phyloP scores from a whole-genome alignment of 2,888 invertebrate genomes.

The Papilio gigon region DNA sequence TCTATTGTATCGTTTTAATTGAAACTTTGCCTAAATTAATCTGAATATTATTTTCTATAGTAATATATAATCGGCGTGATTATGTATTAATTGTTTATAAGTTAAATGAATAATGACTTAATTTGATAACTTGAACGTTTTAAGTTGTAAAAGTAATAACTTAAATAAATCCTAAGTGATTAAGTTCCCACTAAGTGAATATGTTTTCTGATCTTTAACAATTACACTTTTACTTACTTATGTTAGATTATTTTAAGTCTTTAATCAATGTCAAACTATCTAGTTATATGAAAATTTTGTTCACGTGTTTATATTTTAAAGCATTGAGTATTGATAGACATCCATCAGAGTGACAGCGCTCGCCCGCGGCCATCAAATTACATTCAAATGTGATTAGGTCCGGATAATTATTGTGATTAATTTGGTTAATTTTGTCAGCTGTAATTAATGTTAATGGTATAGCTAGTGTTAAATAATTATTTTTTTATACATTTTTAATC shows the following conservation, averaged over 20 bases:
- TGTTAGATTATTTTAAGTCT: no score
- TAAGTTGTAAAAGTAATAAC: not conserved
- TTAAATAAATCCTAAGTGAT: not conserved
- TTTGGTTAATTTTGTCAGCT: not conserved
- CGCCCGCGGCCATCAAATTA: slow-evolving; percentile 24
- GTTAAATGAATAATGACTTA: not conserved
- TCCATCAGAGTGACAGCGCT: slow-evolving; percentile 29
- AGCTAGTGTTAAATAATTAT: not conserved
- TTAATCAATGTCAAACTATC: not conserved
- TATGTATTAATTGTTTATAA: slow-evolving; percentile 10
- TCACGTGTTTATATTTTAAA: slow-evolving; percentile 1
- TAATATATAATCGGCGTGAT: slow-evolving; percentile 27
- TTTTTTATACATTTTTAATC: no score
- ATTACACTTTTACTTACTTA: no score
- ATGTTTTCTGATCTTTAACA: no score
- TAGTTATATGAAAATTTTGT: not conserved
- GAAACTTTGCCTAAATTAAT: slow-evolving; percentile 35
- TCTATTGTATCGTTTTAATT: slow-evolving; percentile 40
- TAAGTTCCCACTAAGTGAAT: no score
- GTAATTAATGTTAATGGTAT: not conserved
- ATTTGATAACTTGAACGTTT: not conserved
- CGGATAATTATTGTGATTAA: slow-evolving; percentile 30
- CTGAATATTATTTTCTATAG: slow-evolving; percentile 32
- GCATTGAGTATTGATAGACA: slow-evolving; percentile 24
- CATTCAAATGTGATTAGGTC: slow-evolving; percentile 28